Evolutionary conservation across 1,140 invertebrate genomes (phyloP), one percentile per base, ranked within the genome.

Genomic region (Zelostemma sp.): DNA sequence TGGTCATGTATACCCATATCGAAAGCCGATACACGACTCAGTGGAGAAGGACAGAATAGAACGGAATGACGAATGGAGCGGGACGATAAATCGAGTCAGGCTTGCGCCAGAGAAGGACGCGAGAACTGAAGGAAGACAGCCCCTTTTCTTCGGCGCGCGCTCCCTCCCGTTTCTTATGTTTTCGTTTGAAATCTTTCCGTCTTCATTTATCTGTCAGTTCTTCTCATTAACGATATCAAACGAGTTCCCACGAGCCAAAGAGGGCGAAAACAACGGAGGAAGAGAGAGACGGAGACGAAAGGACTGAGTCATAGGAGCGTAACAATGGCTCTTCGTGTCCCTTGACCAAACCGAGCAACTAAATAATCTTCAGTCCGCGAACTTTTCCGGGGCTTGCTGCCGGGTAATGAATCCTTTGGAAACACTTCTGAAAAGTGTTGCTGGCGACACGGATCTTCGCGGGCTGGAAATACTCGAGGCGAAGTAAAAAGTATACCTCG

Each of bases 281-380:
- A 56, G 53, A 19, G 58, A 48, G 57, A n/a, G 48, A 65, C 54
- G 1, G 48, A 66, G 68, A 71, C 58, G 12, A 45, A 66, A 46
- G 53, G 41, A 54, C 57, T 54, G 58, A 33, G 48, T 62, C 58
- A 71, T 71, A 72, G 64, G 64, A 72, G 69, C 69, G 69, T 67
- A 72, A 72, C 63, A 72, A 72, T 72, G 63, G 33, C 33, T 35
- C 60, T 60, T 72, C 59, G 69, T 67, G 63, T 72, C 63, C 69
- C 56, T 72, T 64, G 47, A 64, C 64, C 53, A 64, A 72, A 67
- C 53, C 68, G 38, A 56, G 25, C 56, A 31, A 54, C 56, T 51
- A 67, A 72, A 67, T 67, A 64, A 66, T n/a, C n/a, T n/a, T n/a
- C n/a, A n/a, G n/a, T n/a, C n/a, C n/a, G n/a, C 21, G 46, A 35